Evolutionary conservation across 2,113 vertebrate species (phyloP).

Genomic region (Psilopsiagon aurifrons): DNA sequence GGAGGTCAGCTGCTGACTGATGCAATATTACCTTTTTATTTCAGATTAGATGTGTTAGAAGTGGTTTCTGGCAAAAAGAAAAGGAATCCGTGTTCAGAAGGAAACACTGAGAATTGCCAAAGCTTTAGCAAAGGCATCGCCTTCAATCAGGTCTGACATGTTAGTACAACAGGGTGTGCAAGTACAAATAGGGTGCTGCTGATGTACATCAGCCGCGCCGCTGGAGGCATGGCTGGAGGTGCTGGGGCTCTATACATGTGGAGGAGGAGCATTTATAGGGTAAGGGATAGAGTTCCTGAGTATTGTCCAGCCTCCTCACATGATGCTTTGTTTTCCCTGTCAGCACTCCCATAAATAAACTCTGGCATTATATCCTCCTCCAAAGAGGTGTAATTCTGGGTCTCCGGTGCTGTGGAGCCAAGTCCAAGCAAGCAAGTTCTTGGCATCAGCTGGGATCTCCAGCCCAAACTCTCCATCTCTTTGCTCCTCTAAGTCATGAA

Average conservation of each 20-base stretch:
- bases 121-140: neutral
- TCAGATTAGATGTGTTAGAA: neutral
- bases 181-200: neutral
- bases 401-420: too few relatives aligned
- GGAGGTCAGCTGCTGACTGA: neutral
- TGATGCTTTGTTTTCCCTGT: neutral
- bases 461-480: neutral
- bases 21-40: neutral
- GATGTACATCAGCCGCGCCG: fast-evolving
- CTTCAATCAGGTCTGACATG: neutral
- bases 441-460: neutral
- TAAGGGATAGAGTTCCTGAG: neutral
- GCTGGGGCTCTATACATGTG: neutral
- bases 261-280: neutral
- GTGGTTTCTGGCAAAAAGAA: neutral
- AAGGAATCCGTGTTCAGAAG: neutral
- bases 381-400: neutral
- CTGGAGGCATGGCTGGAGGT: neutral
- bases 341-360: neutral
- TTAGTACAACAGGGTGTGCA: neutral
- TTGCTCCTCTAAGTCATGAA: neutral
- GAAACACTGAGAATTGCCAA: neutral
- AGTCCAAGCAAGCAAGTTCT: too few relatives aligned
- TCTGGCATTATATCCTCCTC: neutral
- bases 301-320: neutral